phyloP scores from a whole-genome alignment of 2,113 vertebrate genomes.

The Dendrocopos noguchii region DNA sequence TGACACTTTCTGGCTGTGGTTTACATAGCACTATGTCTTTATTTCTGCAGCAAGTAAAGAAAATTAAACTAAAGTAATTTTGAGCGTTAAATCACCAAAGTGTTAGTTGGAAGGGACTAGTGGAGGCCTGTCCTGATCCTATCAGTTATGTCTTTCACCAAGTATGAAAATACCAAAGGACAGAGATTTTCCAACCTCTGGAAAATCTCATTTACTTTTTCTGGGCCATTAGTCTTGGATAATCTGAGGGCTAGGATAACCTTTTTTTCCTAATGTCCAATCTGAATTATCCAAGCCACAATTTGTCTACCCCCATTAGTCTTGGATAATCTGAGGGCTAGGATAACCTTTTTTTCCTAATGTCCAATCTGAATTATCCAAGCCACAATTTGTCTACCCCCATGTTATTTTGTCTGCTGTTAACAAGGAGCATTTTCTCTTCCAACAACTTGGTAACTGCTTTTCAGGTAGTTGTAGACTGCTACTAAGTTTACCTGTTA shows the following conservation, averaged over 20 bases:
- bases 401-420: neutral
- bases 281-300: neutral
- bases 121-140: neutral
- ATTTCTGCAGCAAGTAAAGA: neutral
- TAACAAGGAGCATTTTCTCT: neutral
- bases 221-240: neutral
- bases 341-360: neutral
- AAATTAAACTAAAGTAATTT: neutral
- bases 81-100: neutral
- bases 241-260: neutral
- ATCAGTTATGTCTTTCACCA: neutral
- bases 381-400: neutral
- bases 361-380: neutral
- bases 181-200: neutral
- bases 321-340: no score
- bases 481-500: neutral
- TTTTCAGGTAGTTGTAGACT: neutral
- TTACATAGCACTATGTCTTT: neutral
- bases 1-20: neutral
- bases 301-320: no score
- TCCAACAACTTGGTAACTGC: neutral
- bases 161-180: neutral
- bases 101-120: neutral
- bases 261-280: neutral
- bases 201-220: neutral